Evolutionary conservation across 2,888 invertebrate genomes (phyloP), one percentile per base, ranked within the genome.

Genomic region (Philaethria dido): DNA sequence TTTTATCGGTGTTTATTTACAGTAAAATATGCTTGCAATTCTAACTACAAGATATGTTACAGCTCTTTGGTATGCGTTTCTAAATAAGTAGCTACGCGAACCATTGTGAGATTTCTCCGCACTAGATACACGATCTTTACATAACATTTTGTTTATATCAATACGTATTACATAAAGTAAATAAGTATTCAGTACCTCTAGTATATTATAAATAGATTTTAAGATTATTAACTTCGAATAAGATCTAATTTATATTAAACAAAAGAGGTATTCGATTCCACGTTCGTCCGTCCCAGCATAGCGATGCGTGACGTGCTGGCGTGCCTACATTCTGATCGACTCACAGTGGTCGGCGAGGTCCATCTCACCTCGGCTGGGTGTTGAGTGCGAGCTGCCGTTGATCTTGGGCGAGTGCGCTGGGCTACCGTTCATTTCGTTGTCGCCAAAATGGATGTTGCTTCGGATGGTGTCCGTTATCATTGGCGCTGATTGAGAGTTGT

Each of bases 381-480:
- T 88, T 39, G 92, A 90, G 55, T 80, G 70, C 50, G 83, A 86
- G 81, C 88, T 90, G 59, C 91, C 89, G 77, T 92, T 91, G 74
- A 81, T 71, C 84, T 88, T 88, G 71, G 88, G 86, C 29, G 90
- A 87, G 76, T 87, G 85, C 52, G 82, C 75, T 45, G 86, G 82
- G 72, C 84, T 86, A 67, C 81, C 88, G 80, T 89, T 89, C 80
- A 81, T 79, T 71, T 84, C 83, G 20, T 84, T 81, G 75, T 92
- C 93, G 50, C 93, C 93, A 78, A 94, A 93, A 80, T 93, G 89
- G 75, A 94, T 94, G 90, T 93, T 91, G 88, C 94, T 94, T 84
- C 94, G 93, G 83, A 93, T 93, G 72, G 93, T 93, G 85, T 94
- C 93, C 73, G 94, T 94, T 79, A 93, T 89, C 92, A 93, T 92